Evolutionary conservation across 1,140 invertebrate genomes (phyloP).

Genomic region (Eupristina koningsbergeri): DNA sequence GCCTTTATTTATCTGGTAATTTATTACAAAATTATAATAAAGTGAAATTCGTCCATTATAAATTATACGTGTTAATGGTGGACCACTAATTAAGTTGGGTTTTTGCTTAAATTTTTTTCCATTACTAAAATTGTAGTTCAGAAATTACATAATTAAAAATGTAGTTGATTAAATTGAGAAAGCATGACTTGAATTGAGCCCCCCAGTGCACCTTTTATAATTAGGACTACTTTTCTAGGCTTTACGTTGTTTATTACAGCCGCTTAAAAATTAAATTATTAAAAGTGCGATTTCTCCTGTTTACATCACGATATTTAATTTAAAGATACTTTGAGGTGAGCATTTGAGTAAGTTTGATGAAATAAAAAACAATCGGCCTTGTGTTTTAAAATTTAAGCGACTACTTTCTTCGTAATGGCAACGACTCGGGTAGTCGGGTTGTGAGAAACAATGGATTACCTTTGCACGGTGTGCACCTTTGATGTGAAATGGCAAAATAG

Average conservation of each 20-base stretch:
- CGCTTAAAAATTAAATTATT: not conserved
- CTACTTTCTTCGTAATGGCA: no score
- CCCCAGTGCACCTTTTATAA: not conserved
- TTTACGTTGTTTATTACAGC: not conserved
- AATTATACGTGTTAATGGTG: slow-evolving; percentile 36
- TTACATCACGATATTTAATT: no score
- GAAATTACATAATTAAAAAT: not conserved
- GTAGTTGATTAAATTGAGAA: not conserved
- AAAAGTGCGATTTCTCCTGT: not conserved
- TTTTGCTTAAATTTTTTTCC: not conserved
- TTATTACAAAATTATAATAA: slow-evolving; percentile 16
- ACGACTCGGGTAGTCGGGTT: no score
- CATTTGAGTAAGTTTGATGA: not conserved
- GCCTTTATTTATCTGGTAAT: slow-evolving; percentile 36
- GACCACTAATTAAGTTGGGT: no score
- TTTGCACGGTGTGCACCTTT: not conserved
- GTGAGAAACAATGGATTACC: no score
- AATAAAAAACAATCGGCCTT: not conserved
- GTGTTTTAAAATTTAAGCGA: not conserved
- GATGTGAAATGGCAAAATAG: not conserved
- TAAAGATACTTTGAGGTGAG: not conserved
- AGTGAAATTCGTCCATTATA: slow-evolving; percentile 38
- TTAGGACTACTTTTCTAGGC: not conserved
- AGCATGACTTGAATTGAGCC: not conserved
- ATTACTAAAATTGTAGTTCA: slow-evolving; percentile 11